Evolutionary conservation across 2,797 vertebrate species (phyloP).

Genomic region (Cygnus olor): DNA sequence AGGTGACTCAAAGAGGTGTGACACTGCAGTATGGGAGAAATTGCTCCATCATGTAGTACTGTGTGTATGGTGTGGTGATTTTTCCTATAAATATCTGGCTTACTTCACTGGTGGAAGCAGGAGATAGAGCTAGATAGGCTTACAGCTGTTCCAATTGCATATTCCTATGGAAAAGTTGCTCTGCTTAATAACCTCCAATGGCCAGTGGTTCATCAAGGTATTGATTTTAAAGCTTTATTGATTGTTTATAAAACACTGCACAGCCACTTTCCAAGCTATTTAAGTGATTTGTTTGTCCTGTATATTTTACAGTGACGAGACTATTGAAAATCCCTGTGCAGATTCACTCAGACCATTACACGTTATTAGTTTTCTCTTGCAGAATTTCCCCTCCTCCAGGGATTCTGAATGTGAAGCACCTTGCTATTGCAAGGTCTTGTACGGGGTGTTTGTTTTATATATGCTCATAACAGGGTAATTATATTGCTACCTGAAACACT

Average conservation of each 20-base stretch:
- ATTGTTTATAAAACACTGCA: slow-evolving; percentile 73
- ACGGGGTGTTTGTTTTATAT: slow-evolving; percentile 65
- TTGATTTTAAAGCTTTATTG: slow-evolving; percentile 80
- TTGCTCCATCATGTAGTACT: neutral
- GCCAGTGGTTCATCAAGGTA: slow-evolving; percentile 66
- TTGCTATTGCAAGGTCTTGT: slow-evolving; percentile 51
- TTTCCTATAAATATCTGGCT: neutral
- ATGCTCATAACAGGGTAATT: slow-evolving; percentile 55
- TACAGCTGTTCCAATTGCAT: neutral
- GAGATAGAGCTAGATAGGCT: neutral
- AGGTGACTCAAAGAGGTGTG: neutral
- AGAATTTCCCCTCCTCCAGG: slow-evolving; percentile 54
- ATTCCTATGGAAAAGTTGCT: slow-evolving; percentile 21
- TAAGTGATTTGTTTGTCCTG: slow-evolving; percentile 67
- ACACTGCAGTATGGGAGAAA: neutral
- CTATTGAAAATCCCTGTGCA: slow-evolving; percentile 71
- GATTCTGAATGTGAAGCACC: slow-evolving; percentile 37
- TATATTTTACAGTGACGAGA: slow-evolving; percentile 70
- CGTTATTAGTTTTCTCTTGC: slow-evolving; percentile 62
- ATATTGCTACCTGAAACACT: slow-evolving; percentile 59
- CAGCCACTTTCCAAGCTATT: slow-evolving; percentile 63
- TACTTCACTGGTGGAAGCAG: neutral
- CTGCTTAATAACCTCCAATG: slow-evolving; percentile 45
- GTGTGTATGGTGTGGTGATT: neutral
- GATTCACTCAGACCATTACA: slow-evolving; percentile 65